A percentile compares a stretch with the other conserved stretches of the same genome.
These are phyloP conservation scores for Oxyteleia sp. DNA, from an alignment of 2,888 invertebrate species.

Conservation along the genomic window DNA sequence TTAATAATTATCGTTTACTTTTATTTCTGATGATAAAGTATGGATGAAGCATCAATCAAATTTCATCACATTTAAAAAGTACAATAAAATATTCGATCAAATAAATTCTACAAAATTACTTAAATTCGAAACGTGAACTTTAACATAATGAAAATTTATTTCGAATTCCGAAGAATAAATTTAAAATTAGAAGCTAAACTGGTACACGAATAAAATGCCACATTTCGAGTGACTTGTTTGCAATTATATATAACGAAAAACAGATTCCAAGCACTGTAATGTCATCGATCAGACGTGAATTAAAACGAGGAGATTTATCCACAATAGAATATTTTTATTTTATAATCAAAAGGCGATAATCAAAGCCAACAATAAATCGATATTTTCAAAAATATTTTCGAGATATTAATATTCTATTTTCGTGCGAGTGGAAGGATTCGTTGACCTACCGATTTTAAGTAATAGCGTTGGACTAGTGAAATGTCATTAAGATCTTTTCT, in stretches of 20 bases:
- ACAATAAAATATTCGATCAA: no score
- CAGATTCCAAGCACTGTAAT: slow-evolving; percentile 16
- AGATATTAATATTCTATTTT: slow-evolving; percentile 57
- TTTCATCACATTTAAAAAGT: no score
- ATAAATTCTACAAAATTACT: no score
- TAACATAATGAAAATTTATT: slow-evolving; percentile 14
- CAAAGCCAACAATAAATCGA: neutral
- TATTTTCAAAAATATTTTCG: slow-evolving; percentile 33
- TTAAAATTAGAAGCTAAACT: slow-evolving; percentile 34
- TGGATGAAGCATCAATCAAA: no score
- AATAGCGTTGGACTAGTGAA: slow-evolving; percentile 21
- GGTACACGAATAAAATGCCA: slow-evolving; percentile 10
- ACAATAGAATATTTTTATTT: slow-evolving; percentile 17
- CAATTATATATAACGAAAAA: slow-evolving; percentile 55
- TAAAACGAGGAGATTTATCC: slow-evolving; percentile 36
- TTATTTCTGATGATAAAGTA: no score
- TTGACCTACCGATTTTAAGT: neutral
- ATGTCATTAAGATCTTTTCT: slow-evolving; percentile 24
- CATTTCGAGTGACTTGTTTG: slow-evolving; percentile 24
- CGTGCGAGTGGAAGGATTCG: slow-evolving; percentile 12
- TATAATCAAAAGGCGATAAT: slow-evolving; percentile 38
- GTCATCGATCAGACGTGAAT: slow-evolving; percentile 50
- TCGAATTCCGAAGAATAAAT: slow-evolving; percentile 28
- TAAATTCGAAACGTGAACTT: neutral
- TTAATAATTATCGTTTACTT: no score